Conservation (phyloP, 1,140 invertebrate genomes). For the Aphelinus atriplicis region DNA sequence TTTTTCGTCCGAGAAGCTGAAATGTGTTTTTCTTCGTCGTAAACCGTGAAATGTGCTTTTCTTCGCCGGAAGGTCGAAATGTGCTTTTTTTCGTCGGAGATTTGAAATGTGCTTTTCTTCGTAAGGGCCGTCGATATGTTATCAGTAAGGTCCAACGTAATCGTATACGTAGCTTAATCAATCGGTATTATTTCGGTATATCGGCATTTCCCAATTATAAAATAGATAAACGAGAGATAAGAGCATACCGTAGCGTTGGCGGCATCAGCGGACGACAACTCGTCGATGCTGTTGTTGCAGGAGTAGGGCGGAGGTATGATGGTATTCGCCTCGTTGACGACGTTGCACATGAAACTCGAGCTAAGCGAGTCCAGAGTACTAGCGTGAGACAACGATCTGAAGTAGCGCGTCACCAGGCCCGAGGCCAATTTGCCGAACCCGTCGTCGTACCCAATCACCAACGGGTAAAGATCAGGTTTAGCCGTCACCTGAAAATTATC, state of each 20-base stretch:
- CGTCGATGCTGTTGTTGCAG: conserved; percentile 78
- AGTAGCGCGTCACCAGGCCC: conserved; percentile 85
- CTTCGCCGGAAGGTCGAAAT: too few species aligned
- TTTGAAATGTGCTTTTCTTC: too few species aligned
- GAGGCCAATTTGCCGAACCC: conserved; percentile 73
- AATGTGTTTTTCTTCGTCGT: too few species aligned
- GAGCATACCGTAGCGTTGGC: background rate
- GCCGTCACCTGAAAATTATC: conserved; percentile 75
- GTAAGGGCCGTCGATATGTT: too few species aligned
- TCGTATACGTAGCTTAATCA: too few species aligned
- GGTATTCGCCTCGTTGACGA: conserved; percentile 82
- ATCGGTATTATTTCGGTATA: too few species aligned
- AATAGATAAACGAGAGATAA: background rate
- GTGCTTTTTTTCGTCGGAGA: too few species aligned
- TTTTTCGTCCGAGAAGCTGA: too few species aligned
- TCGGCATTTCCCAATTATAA: too few species aligned
- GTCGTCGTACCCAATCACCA: conserved; percentile 82
- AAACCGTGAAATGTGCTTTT: too few species aligned
- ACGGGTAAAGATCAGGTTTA: conserved; percentile 84
- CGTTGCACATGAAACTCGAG: conserved; percentile 83
- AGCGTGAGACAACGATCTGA: conserved; percentile 80
- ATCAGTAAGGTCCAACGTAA: too few species aligned
- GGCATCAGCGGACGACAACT: conserved; percentile 60
- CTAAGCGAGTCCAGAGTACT: conserved; percentile 84
- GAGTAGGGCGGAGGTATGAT: conserved; percentile 84